Base-by-base conservation (phyloP, 2,888 invertebrate genomes). In the Xestobium rufovillosum region DNA sequence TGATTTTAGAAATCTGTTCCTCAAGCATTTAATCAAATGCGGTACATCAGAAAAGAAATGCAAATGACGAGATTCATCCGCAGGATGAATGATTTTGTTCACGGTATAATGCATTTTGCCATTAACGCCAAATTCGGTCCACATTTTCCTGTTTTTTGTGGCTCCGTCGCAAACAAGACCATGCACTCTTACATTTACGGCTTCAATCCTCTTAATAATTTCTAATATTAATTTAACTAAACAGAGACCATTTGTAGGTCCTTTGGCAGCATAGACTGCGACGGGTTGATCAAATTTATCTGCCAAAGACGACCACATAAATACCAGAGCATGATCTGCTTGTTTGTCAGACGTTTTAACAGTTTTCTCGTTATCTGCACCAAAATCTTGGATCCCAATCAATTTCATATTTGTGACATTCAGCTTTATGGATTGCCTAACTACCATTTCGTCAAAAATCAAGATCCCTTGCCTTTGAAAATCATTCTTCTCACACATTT, bases 91-190 rank as follows among this genome's bases (percentile, higher is more conserved):
- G 14, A 40, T 42, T 15, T n/a, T 42, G 42, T 36, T 36, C 9
- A 34, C 38, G 1, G 39, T 23, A 26, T 32, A 28, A 4, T 30
- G 26, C 13, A 34, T 39, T 16, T 38, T 15, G 6, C 43, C 44
- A 33, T 29, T 36, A n/a, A 47, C 38, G 3, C 43, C 45, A 2
- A 49, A 13, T 30, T 27, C 10, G 1, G 30, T 23, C 47, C 46
- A 49, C 28, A 44, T 44, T 27, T 42, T 42, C 14, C 41, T 34
- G 26, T 49, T 50, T 3, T 44, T 42, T 4, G 41, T 17, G 12
- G 43, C 46, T n/a, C 41, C 43, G 32, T 49, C 43, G 23, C 34
- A 34, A 10, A 49, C 32, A 12, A 46, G 37, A n/a, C 43, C 46
- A 27, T 49, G 41, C 1, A 49, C 33, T 12, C 36, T 33, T 13